Base-by-base conservation (phyloP, 2,888 invertebrate genomes). In the Brachyptera risi region DNA sequence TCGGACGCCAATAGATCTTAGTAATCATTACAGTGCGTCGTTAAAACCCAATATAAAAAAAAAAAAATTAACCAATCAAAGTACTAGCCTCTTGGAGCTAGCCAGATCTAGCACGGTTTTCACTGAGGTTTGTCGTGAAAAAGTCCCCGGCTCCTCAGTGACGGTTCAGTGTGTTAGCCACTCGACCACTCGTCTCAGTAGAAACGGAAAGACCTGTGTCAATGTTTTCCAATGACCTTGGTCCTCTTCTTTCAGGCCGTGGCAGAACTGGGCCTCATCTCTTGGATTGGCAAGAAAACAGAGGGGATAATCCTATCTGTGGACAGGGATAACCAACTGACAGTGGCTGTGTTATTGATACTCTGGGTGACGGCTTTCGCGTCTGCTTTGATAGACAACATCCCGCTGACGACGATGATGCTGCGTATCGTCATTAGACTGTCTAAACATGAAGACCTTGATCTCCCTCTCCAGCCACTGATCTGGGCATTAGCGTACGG, bases 361-460 rank as follows among this genome's bases (percentile, higher is more conserved):
- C 75, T 94, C 23, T 95, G 94, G 90, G 88, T 90, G 1, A 92
- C 94, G 0, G 92, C 92, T 0, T 65, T 92, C 4, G 88, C 88
- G 0, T 93, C 93, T 13, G 91, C 93, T 1, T 92, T 95, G 72
- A 92, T 95, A 1, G 95, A 95, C 76, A 95, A 95, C 74, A 90
- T 95, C 58, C 94, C 95, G 0, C 79, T 94, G 62, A 92, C 94
- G 0, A 93, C 94, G 0, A 93, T 95, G 87, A 95, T 95, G 95
- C 82, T 95, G 0, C 81, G 88, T 49, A 86, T 93, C 44, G 87
- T 89, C 31, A 86, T 84, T 3, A 82, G 84, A 44, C 73, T 92
- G 49, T 85, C 90, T 0, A 80, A 84, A 65, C 88, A 90, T 69
- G 80, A 82, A 1, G 79, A 83, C 9, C 76, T 92, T 13, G 76